Conservation (phyloP, 2,888 invertebrate genomes). For the Lampropteryx suffumata region DNA sequence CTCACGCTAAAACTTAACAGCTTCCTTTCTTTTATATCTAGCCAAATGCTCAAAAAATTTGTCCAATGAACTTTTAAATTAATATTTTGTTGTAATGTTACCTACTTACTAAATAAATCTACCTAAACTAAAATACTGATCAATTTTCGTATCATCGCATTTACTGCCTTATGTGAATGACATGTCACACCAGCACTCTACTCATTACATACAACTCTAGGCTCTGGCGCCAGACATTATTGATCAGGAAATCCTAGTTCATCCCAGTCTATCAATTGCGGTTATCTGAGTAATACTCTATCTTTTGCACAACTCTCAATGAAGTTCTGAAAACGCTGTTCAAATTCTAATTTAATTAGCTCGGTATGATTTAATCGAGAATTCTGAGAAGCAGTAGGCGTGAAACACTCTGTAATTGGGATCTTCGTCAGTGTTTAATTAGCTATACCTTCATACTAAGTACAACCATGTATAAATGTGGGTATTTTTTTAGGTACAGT, state of each 20-base stretch:
- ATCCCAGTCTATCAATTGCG: constrained; percentile 3
- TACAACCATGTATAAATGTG: no score
- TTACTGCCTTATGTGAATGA: no score
- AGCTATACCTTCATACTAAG: background rate
- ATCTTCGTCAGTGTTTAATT: constrained; percentile 9
- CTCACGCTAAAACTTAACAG: background rate
- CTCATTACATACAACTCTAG: no score
- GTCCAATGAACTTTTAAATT: no score
- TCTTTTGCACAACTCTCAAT: constrained; percentile 3
- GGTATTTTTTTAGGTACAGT: no score
- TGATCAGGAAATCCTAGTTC: constrained; percentile 3
- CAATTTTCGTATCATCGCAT: no score
- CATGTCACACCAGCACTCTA: no score
- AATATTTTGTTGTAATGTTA: no score
- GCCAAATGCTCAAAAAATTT: no score
- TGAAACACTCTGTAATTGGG: constrained; percentile 29
- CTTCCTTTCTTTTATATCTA: background rate
- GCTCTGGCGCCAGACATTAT: constrained; percentile 4
- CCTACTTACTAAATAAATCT: no score
- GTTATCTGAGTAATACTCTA: background rate
- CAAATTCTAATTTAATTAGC: constrained; percentile 33
- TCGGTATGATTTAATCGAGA: constrained; percentile 30
- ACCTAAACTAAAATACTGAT: no score
- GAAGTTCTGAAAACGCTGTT: constrained; percentile 13
- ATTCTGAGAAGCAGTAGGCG: constrained; percentile 33